These are phyloP conservation scores for Sminthurinus aureus DNA, from an alignment of 2,888 invertebrate genomes.

Conservation along the genomic window DNA sequence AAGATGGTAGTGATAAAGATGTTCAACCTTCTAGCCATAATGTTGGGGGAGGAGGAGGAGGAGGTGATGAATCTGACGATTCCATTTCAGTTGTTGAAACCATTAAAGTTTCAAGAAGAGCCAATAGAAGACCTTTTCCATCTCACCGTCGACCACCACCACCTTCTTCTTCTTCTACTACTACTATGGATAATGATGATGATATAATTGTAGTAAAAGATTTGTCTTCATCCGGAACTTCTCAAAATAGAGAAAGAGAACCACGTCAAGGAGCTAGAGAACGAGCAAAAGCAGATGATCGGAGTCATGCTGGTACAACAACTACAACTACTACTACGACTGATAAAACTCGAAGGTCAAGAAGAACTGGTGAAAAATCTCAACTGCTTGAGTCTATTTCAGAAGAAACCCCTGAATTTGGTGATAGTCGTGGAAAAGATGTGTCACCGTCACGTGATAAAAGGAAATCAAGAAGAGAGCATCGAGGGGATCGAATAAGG, in stretches of 20 bases:
- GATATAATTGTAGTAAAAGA: slow-evolving; percentile 16
- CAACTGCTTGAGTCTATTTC: slow-evolving; percentile 41
- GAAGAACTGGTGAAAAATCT: slow-evolving; percentile 3
- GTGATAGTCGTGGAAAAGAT: neutral
- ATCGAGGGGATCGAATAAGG: neutral
- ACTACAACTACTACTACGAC: neutral
- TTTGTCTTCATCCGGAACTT: neutral
- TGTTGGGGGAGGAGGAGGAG: neutral
- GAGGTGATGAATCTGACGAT: slow-evolving; percentile 20
- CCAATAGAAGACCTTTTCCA: neutral
- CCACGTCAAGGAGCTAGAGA: neutral
- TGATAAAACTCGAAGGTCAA: neutral
- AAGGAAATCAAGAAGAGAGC: slow-evolving; percentile 24
- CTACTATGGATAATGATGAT: slow-evolving; percentile 4
- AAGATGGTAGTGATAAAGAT: neutral
- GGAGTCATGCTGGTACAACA: neutral
- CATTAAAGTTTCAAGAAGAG: slow-evolving; percentile 6
- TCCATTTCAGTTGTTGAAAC: slow-evolving; percentile 33
- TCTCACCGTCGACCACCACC: neutral
- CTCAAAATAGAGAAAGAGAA: neutral
- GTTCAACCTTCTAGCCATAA: neutral
- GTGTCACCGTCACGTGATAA: neutral
- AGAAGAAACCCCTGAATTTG: slow-evolving; percentile 41
- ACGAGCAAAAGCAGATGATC: neutral
- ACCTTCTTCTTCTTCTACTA: no score